phyloP scores from a whole-genome alignment of 2,113 vertebrate genomes.

The Chelonoidis abingdonii region DNA sequence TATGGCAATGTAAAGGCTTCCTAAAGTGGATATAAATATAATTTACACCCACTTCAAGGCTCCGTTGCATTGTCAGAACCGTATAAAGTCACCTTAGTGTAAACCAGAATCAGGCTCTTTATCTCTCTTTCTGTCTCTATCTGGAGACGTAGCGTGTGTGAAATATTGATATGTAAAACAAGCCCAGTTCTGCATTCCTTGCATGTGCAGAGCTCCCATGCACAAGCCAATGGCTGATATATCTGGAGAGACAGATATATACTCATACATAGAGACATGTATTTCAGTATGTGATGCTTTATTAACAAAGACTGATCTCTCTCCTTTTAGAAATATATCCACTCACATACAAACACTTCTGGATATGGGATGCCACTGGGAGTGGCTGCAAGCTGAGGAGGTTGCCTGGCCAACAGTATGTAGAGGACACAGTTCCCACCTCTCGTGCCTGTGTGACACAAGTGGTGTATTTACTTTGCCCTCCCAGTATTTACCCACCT shows the following conservation, averaged over 20 bases:
- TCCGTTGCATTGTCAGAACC: background rate
- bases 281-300: background rate
- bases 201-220: background rate
- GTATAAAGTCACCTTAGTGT: background rate
- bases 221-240: background rate
- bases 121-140: accelerated
- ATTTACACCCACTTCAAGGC: background rate
- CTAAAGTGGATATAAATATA: background rate
- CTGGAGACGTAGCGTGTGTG: background rate
- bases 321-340: background rate
- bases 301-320: background rate
- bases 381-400: background rate
- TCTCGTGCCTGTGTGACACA: background rate
- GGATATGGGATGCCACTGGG: background rate
- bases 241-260: background rate
- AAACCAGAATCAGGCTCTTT: background rate
- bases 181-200: background rate
- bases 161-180: background rate
- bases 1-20: background rate
- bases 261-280: background rate
- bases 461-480: background rate
- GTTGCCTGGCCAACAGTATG: background rate
- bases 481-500: background rate
- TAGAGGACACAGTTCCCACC: background rate
- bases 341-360: background rate